Evolutionary conservation across 2,797 vertebrate genomes (phyloP), one percentile per base, ranked within the genome.

Genomic region (Acanthopagrus latus): DNA sequence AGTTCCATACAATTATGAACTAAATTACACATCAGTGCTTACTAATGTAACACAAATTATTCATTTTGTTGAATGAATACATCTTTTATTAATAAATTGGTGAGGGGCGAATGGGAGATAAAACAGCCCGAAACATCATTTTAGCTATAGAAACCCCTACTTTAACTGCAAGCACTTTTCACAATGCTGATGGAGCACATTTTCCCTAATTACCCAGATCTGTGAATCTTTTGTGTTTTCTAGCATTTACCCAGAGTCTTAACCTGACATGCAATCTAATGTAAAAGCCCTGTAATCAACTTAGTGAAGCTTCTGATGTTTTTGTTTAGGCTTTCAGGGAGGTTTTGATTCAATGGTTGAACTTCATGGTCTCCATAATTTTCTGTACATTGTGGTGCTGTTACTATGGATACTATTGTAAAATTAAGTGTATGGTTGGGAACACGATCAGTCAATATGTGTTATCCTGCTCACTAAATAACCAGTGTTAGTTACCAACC

Each of bases 21-120:
- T 64, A 59, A 76, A 82, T 84, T 65, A 59, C 71, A 74, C 29
- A 48, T 38, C 64, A 80, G 74, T 64, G 54, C 74, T 71, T 63
- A 82, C 71, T 78, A 82, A 84, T 86, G 78, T 63, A 71, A 62
- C 73, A 80, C 68, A 78, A 74, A 82, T 86, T 78, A 86, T 86
- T 82, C 50, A 86, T 78, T 66, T 65, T 78, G 74, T 82, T 84
- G 38, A 38, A 82, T 87, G 65, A 71, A 82, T 85, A 81, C 50
- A 77, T 85, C 25, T 70, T 80, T 80, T 74, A 80, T 82, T 82
- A 78, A 81, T 76, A 74, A 66, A 76, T 64, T 46, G 51, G 74
- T 8, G 43, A 25, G 43, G 46, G 50, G 50, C 50, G 47, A 43
- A 33, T 48, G 47, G 38, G 59, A 60, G 44, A 69, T 77, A 59